Evolutionary conservation across 2,888 invertebrate species (phyloP).

Genomic region (Microplitis manilae): DNA sequence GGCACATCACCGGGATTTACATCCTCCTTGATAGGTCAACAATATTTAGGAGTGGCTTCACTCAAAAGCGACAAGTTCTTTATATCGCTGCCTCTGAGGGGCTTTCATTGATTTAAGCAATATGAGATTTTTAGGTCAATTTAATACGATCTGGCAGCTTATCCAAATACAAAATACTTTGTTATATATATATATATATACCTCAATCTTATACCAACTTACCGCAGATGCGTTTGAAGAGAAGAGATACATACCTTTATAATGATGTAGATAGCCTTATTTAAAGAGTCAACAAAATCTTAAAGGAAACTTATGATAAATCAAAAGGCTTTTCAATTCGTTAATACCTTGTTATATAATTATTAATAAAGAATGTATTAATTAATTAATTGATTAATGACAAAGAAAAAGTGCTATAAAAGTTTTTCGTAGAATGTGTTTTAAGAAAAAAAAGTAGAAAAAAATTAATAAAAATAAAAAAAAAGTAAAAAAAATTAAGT

Average conservation of each 20-base stretch:
- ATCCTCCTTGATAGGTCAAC: constrained; percentile 67
- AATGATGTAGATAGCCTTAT: constrained; percentile 40
- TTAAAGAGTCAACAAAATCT: constrained; percentile 9
- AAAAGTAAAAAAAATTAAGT: constrained; percentile 55
- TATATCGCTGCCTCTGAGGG: constrained; percentile 67
- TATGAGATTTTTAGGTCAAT: constrained; percentile 70
- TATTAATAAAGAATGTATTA: constrained; percentile 60
- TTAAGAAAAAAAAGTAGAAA: constrained; percentile 54
- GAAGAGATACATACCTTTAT: constrained; percentile 10
- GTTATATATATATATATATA: constrained; percentile 1
- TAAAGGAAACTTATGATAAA: constrained; percentile 44
- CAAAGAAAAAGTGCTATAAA: constrained; percentile 59
- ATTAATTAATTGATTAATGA: constrained; percentile 29
- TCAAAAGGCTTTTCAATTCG: constrained; percentile 52
- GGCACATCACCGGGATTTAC: constrained; percentile 69
- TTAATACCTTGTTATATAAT: constrained; percentile 66
- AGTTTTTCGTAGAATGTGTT: constrained; percentile 65
- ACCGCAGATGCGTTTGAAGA: constrained; percentile 7
- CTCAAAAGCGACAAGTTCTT: constrained; percentile 41
- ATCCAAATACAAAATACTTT: constrained; percentile 40
- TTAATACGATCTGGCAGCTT: constrained; percentile 63
- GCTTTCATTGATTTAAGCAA: constrained; percentile 70
- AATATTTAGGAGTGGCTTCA: constrained; percentile 23
- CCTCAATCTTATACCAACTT: constrained; percentile 8
- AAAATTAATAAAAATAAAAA: constrained; percentile 35